phyloP scores from a whole-genome alignment of 2,888 invertebrate species.

The Chrysina gloriosa region DNA sequence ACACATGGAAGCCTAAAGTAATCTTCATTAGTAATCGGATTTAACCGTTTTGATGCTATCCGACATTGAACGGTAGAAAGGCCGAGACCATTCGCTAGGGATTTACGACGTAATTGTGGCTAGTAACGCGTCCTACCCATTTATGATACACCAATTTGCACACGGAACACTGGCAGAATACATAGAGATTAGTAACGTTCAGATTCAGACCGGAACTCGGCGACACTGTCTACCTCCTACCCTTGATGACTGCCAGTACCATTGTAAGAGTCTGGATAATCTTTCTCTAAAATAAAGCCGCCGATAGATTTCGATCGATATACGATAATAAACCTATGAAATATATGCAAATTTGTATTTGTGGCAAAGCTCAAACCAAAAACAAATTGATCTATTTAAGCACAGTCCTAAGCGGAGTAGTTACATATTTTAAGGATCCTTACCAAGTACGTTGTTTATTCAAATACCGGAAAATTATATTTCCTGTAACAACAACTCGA shows the following conservation, averaged over 20 bases:
- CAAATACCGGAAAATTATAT: no score
- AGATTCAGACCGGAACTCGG: conserved; percentile 16
- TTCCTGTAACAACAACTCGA: no score
- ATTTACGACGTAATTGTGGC: conserved; percentile 38
- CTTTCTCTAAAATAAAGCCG: conserved; percentile 31
- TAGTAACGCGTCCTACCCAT: conserved; percentile 37
- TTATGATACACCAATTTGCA: conserved; percentile 38
- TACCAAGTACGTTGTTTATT: no score
- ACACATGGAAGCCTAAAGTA: conserved; percentile 32
- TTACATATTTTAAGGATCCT: no score
- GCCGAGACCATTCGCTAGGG: conserved; percentile 21
- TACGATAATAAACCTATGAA: no score
- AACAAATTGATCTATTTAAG: no score
- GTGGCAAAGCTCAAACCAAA: no score
- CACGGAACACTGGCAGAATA: conserved; percentile 33
- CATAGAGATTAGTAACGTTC: conserved; percentile 30
- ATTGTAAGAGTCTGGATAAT: conserved; percentile 11
- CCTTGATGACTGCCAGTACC: neutral
- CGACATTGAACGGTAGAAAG: conserved; percentile 26
- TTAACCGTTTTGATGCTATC: conserved; percentile 37
- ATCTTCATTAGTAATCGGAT: conserved; percentile 38
- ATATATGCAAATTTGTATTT: no score
- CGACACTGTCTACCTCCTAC: neutral
- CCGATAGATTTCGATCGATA: conserved; percentile 31
- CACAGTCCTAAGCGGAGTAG: no score